phyloP scores from a whole-genome alignment of 2,888 invertebrate genomes.

The Euzophera pinguis region DNA sequence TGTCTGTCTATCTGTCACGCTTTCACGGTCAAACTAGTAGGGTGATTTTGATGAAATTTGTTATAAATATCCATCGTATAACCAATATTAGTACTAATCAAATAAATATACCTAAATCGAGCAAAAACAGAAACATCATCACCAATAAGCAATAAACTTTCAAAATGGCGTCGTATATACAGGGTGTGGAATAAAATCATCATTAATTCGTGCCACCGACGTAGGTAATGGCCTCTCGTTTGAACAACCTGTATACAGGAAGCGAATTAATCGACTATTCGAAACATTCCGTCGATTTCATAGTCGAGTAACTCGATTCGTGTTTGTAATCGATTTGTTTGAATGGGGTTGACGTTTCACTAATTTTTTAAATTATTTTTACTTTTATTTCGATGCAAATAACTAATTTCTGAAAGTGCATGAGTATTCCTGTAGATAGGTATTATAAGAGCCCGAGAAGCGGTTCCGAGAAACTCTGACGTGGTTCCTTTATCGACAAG shows the following conservation, averaged over 20 bases:
- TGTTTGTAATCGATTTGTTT: background rate
- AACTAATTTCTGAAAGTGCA: too few relatives aligned
- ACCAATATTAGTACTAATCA: background rate
- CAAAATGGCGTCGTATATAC: slow-evolving; percentile 32
- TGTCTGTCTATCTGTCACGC: too few relatives aligned
- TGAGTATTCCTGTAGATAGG: too few relatives aligned
- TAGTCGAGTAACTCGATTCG: slow-evolving; percentile 10
- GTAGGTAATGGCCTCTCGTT: slow-evolving; percentile 66
- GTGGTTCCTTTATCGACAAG: too few relatives aligned
- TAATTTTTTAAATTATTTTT: too few relatives aligned
- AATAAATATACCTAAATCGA: background rate
- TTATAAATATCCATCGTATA: too few relatives aligned
- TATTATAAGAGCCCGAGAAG: too few relatives aligned
- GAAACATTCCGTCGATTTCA: slow-evolving; percentile 12
- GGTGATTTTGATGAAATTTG: too few relatives aligned
- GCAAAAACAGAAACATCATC: slow-evolving; percentile 18
- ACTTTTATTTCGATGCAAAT: too few relatives aligned
- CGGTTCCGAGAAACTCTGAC: too few relatives aligned
- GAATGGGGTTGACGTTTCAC: too few relatives aligned
- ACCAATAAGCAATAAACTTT: slow-evolving; percentile 36
- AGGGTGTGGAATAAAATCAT: slow-evolving; percentile 61
- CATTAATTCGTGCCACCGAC: slow-evolving; percentile 73
- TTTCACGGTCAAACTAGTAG: too few relatives aligned
- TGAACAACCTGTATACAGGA: slow-evolving; percentile 58
- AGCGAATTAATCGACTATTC: slow-evolving; percentile 14